Conservation (phyloP, 2,888 invertebrate genomes). For the Zele albiditarsus region DNA sequence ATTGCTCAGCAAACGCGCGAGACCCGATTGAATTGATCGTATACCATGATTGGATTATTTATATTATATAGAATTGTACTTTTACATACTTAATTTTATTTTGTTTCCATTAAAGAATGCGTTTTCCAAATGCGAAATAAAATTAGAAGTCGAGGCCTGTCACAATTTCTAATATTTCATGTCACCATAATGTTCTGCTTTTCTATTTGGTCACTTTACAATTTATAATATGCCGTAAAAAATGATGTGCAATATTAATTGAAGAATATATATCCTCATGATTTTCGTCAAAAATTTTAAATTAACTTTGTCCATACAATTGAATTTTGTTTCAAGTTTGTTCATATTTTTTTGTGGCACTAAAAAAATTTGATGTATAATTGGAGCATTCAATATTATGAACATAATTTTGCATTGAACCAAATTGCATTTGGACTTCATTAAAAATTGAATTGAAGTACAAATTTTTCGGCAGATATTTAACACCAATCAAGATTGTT, state of each 20-base stretch:
- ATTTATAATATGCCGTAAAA: neutral
- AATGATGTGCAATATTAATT: neutral
- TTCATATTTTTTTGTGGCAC: neutral
- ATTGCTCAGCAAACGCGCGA: constrained; percentile 56
- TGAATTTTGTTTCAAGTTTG: neutral
- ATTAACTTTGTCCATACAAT: neutral
- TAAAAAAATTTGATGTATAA: neutral
- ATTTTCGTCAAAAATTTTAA: neutral
- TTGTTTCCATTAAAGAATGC: neutral
- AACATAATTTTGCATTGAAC: neutral
- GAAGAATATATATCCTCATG: neutral
- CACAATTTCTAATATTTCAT: neutral
- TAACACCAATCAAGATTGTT: neutral
- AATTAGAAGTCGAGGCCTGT: neutral
- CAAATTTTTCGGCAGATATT: neutral
- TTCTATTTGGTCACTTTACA: neutral
- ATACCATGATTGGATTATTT: constrained; percentile 30
- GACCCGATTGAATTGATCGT: constrained; percentile 61
- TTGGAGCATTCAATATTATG: neutral
- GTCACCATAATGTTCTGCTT: neutral
- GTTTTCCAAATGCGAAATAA: neutral
- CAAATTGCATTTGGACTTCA: neutral
- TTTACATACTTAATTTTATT: constrained; percentile 13
- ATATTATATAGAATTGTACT: constrained; percentile 6
- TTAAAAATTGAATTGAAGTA: neutral